A percentile compares a stretch with the other conserved stretches of the same genome.
phyloP scores from a whole-genome alignment of 2,888 invertebrate genomes.

The Malthinus seriepunctatus region DNA sequence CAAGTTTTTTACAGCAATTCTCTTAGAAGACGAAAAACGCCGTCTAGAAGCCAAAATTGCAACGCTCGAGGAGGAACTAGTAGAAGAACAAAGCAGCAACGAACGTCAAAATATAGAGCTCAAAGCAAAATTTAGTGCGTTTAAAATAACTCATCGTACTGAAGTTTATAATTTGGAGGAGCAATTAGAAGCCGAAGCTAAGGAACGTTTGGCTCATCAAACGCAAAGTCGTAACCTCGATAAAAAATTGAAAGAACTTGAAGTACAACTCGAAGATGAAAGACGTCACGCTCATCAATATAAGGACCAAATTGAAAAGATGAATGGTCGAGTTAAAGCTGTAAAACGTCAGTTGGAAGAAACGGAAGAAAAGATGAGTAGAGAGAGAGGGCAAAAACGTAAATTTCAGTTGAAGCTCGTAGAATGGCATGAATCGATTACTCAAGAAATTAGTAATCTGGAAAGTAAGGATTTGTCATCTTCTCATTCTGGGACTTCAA shows the following conservation, averaged over 20 bases:
- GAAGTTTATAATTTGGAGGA: slow-evolving; percentile 94
- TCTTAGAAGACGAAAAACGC: slow-evolving; percentile 94
- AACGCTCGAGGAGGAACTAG: slow-evolving; percentile 94
- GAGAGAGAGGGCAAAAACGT: slow-evolving; percentile 92
- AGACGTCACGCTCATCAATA: slow-evolving; percentile 95
- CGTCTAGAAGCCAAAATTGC: slow-evolving; percentile 92
- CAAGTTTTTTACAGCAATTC: slow-evolving; percentile 53
- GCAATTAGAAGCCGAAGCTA: slow-evolving; percentile 90
- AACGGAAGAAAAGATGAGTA: slow-evolving; percentile 93
- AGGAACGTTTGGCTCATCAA: slow-evolving; percentile 88
- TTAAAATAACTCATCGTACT: slow-evolving; percentile 91
- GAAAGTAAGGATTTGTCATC: slow-evolving; percentile 77
- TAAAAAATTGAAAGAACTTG: slow-evolving; percentile 92
- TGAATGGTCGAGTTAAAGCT: slow-evolving; percentile 82
- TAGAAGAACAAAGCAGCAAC: slow-evolving; percentile 94
- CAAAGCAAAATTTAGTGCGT: slow-evolving; percentile 90
- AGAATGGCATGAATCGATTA: slow-evolving; percentile 88
- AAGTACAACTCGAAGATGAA: slow-evolving; percentile 95
- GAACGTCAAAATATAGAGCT: slow-evolving; percentile 95
- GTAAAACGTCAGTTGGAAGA: slow-evolving; percentile 96
- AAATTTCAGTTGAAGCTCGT: slow-evolving; percentile 96
- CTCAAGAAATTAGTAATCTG: slow-evolving; percentile 83
- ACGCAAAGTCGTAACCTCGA: slow-evolving; percentile 91
- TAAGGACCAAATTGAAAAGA: slow-evolving; percentile 96
- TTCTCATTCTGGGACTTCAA: slow-evolving; percentile 63